Evolutionary conservation across 2,797 vertebrate genomes (phyloP).

Genomic region (Cyclura pinguis): DNA sequence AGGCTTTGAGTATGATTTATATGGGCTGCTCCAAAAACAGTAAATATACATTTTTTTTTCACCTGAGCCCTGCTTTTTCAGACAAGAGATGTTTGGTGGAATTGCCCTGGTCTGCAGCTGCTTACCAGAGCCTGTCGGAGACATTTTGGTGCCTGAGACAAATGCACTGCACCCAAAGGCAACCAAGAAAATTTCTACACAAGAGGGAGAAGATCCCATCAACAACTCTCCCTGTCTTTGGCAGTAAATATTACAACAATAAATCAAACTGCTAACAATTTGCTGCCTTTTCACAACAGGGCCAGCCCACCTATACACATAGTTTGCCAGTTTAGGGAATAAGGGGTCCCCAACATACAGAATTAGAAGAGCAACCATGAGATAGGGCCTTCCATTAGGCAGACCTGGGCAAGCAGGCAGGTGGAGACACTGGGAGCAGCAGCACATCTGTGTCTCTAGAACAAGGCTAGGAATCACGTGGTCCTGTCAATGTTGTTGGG

Average conservation of each 20-base stretch:
- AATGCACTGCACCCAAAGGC: not conserved
- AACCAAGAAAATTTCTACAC: not conserved
- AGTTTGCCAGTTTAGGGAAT: not conserved
- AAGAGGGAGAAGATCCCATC: not conserved
- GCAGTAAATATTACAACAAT: not conserved
- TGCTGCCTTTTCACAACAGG: not conserved
- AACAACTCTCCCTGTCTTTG: not conserved
- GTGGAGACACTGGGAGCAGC: too few species aligned
- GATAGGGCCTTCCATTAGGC: not conserved
- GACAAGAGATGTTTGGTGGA: accelerated
- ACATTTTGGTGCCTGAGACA: not conserved
- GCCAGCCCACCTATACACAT: not conserved
- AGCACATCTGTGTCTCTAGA: not conserved
- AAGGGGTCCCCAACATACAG: not conserved
- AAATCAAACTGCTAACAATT: not conserved
- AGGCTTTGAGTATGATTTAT: not conserved
- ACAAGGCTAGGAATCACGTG: too few species aligned
- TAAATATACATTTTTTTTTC: not conserved
- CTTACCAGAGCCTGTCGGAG: not conserved
- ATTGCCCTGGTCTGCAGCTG: not conserved
- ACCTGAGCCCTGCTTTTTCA: not conserved
- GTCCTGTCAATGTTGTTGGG: too few species aligned
- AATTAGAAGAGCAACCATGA: not conserved
- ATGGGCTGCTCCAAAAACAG: not conserved
- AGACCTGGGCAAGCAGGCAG: not conserved